Base-by-base conservation (phyloP, 2,113 vertebrate genomes). In the Equus przewalskii region DNA sequence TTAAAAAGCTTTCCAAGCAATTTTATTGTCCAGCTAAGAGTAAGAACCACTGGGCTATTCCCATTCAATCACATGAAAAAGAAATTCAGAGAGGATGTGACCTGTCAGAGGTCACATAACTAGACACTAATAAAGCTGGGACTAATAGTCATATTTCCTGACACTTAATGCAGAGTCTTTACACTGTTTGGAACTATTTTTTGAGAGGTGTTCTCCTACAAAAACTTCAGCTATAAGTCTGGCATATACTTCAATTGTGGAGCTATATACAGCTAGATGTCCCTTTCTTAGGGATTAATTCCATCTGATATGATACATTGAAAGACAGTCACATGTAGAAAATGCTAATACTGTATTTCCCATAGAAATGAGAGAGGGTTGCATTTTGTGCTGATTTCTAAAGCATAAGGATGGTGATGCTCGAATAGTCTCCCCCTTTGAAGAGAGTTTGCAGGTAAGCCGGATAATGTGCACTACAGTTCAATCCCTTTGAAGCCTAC, bases 371-470 rank as follows among this genome's bases (percentile, higher is more conserved):
- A 46, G 73, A 95, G 60, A 81, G 5, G 12, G 3, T 58, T 93
- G 14, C 90, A 2, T 82, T 76, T 91, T 90, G 10, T 90, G 49
- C 6, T 91, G 46, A 24, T 97, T 95, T 95, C 87, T 93, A 97
- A 67, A 85, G 6, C 46, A n/a, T 89, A 89, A 89, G 75, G 60
- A 1, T 36, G 0, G 2, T 2, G 30, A 46, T 73, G 18, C 10
- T 82, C 91, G 95, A 97, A 96, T 94, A 94, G 19, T 44, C 54
- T 91, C 94, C 62, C 41, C 41, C 30, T 24, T 91, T 79, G 15
- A 49, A 49, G 3, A 72, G 76, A 89, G 30, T 82, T 97, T 95
- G 11, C 24, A 94, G 84, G 97, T 96, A 97, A 97, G 79, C 73
- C 94, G 96, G 89, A 56, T 76, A 84, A 76, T 64, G 22, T 83